Base-by-base conservation (phyloP, 2,888 invertebrate genomes). In the Orchesellides sinensis region DNA sequence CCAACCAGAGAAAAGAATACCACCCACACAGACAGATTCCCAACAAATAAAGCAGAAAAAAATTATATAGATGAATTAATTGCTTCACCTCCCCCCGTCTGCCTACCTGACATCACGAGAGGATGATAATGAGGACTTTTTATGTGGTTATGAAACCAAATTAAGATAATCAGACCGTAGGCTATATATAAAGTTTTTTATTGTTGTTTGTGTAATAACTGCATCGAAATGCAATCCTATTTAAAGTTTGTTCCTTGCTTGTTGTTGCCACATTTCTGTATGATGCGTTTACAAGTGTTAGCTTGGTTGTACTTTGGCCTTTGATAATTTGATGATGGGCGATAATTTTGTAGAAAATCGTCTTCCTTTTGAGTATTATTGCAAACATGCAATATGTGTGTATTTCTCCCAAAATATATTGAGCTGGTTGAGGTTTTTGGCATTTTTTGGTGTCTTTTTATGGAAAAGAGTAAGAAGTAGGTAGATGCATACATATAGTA, bases 31-130 rank as follows among this genome's bases (percentile, higher is more conserved):
- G 29, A 74, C 73, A 23, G 49, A 14, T 17, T 40, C 40, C 14
- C n/a, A 1, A n/a, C 40, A 2, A 40, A 40, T 14, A 5, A 14
- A 40, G 40, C 2, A 40, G 40, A 40, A 56, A 70, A 47, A n/a
- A n/a, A n/a, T n/a, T n/a, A n/a, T n/a, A n/a, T n/a, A n/a, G n/a
- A 49, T 27, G 59, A 72, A 72, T 72, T 72, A 72, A 72, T 72
- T 72, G 72, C 72, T 23, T 72, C 59, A 72, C 72, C 72, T n/a
- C n/a, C n/a, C n/a, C n/a, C n/a, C n/a, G n/a, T n/a, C 40, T 5
- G 40, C 40, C 40, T 5, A 8, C 27, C 68, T 61, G 25, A 49
- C 49, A 17, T 68, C 29, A 65, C 21, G 10, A 40, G 10, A 10
- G n/a, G 10, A 40, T 8, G 14, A 40, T 29, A 40, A 40, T 65